Evolutionary conservation across 1,140 invertebrate genomes (phyloP), one percentile per base, ranked within the genome.

Genomic region (Solenopsis invicta): DNA sequence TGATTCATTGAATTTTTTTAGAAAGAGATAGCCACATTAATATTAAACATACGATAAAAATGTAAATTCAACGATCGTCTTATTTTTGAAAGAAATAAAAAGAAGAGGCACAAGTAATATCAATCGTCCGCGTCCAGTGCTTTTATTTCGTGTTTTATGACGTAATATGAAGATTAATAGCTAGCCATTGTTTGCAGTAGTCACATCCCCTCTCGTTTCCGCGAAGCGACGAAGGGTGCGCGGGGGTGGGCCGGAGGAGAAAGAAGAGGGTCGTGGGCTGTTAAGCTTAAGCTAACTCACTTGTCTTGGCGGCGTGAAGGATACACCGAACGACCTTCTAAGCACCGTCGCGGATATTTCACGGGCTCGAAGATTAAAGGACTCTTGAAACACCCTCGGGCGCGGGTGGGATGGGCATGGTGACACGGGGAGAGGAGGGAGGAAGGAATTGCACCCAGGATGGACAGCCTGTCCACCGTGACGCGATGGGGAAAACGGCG

Each of bases 91-190:
- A 24, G 18, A 54, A 50, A 61, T n/a, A 71, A 59, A 52, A 72
- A 34, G 13, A 13, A 54, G 29, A 29, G 41, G 10, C 10, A 13
- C 0, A 1, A 56, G 29, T n/a, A 21, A 52, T 80, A 52, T 8
- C 41, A 81, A 37, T 69, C 50, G 18, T 34, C 18, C 76, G 41
- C 45, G 29, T 52, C 37, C 48, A 18, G 10, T 76, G 64, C 50
- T 85, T 78, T 89, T 87, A 91, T 90, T 88, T 88, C 71, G 48
- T 54, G 24, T 64, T 88, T 91, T 88, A 89, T 88, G 86, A 89
- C 64, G 74, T 9, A 54, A 69, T 87, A 91, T 86, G 89, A 92
- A 92, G 91, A 92, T 91, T 91, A 92, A 92, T 88, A 81, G 61
- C 10, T 37, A 21, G 80, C 45, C 81, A 90, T 91, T 92, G 90